These are phyloP conservation scores for Leptatherina wallacei DNA, from an alignment of 2,797 vertebrate species.

Conservation along the genomic window DNA sequence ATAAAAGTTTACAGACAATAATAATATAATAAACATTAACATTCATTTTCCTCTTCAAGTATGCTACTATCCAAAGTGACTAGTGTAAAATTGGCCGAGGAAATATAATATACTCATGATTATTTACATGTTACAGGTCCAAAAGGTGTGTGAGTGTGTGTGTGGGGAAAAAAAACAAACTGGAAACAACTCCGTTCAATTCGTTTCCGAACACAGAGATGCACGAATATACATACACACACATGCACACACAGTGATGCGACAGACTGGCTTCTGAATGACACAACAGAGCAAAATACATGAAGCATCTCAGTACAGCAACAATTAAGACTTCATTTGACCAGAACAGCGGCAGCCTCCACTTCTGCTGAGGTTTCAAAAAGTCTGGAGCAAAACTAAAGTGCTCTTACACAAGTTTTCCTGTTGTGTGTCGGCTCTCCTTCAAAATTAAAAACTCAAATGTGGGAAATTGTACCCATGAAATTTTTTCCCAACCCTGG, in stretches of 20 bases:
- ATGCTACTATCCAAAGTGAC: constrained; percentile 84
- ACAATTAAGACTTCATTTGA: constrained; percentile 57
- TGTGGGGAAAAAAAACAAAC: not conserved
- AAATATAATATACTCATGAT: constrained; percentile 61
- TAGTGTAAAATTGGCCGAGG: constrained; percentile 81
- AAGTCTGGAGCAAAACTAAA: constrained; percentile 30
- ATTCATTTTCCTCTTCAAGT: constrained; percentile 82
- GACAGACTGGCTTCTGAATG: constrained; percentile 47
- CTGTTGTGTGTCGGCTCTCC: not conserved
- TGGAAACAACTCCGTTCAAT: constrained; percentile 6
- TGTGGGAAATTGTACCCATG: not conserved
- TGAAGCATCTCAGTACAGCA: constrained; percentile 44
- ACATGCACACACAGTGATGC: constrained; percentile 43
- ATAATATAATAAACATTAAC: constrained; percentile 65
- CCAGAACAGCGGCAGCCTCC: constrained; percentile 24
- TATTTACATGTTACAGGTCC: constrained; percentile 79
- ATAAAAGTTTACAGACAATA: constrained; percentile 68
- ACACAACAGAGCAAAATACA: constrained; percentile 28
- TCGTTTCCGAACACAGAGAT: constrained; percentile 15
- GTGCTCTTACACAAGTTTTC: constrained; percentile 9
- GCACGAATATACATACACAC: constrained; percentile 3
- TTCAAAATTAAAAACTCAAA: constrained; percentile 5
- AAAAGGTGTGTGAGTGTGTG: constrained; percentile 26
- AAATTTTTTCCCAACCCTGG: not conserved
- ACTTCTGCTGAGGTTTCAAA: constrained; percentile 5